These are phyloP conservation scores for Caenorhabditis plicata DNA, from an alignment of 2,888 invertebrate species.

Conservation along the genomic window DNA sequence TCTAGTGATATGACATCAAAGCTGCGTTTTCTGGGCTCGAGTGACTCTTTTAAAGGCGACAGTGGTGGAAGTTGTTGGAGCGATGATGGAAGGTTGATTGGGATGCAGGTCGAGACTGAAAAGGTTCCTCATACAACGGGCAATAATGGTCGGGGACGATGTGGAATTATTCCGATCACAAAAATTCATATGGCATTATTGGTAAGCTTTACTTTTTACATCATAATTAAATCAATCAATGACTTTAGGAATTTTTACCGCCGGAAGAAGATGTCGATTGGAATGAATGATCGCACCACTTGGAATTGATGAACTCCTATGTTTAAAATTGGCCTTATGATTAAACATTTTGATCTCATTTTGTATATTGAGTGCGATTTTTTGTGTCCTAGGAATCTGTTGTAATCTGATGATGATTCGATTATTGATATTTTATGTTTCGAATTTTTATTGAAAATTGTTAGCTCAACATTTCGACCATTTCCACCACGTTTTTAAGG, in stretches of 20 bases:
- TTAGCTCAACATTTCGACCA: no score
- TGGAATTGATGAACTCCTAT: constrained; percentile 1
- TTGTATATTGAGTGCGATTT: no score
- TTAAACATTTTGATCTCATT: background rate
- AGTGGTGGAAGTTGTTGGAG: constrained; percentile 21
- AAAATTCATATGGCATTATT: constrained; percentile 14
- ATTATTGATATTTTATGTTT: constrained; percentile 4
- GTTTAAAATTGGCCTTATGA: background rate
- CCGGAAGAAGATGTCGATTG: constrained; percentile 31
- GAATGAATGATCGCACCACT: constrained; percentile 23
- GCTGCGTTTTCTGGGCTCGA: constrained; percentile 14
- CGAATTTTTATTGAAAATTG: background rate
- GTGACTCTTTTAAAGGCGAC: constrained; percentile 9
- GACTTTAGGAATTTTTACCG: constrained; percentile 29
- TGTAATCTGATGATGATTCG: background rate
- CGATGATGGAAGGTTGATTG: constrained; percentile 20
- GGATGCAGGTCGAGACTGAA: constrained; percentile 24
- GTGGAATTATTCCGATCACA: constrained; percentile 24
- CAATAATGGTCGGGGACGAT: constrained; percentile 27
- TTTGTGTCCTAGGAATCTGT: constrained; percentile 2
- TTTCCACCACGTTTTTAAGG: no score
- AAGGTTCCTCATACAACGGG: constrained; percentile 21
- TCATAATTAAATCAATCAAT: constrained; percentile 29
- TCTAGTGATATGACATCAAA: constrained; percentile 11
- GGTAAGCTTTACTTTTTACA: constrained; percentile 35